Conservation (phyloP, 2,888 invertebrate species). For the Laspeyria flexula region DNA sequence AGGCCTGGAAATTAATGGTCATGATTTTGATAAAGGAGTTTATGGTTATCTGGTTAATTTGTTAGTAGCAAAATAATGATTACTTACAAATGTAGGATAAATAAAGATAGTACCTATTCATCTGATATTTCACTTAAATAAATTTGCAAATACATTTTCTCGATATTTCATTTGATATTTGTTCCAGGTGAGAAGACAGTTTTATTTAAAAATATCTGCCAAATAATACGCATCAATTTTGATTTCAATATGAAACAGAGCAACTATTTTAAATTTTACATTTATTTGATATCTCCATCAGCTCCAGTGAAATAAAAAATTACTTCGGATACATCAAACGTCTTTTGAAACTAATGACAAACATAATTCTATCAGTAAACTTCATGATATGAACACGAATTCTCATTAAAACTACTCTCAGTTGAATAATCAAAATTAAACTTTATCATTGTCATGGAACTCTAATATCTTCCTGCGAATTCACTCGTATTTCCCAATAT, state of each 20-base stretch:
- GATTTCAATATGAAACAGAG: conserved; percentile 21
- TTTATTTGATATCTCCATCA: conserved; percentile 33
- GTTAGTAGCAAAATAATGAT: no score
- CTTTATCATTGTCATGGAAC: conserved; percentile 29
- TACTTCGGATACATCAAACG: conserved; percentile 40
- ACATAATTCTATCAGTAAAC: conserved; percentile 46
- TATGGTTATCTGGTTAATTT: no score
- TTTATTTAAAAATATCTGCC: no score
- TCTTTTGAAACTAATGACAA: conserved; percentile 45
- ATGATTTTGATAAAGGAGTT: not conserved
- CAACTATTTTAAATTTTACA: conserved; percentile 13
- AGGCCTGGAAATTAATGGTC: conserved; percentile 7
- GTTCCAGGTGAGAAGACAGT: no score
- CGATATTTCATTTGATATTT: no score
- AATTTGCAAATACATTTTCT: no score
- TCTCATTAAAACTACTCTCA: conserved; percentile 40
- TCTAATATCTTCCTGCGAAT: conserved; percentile 13
- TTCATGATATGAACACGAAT: conserved; percentile 37
- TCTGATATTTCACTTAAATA: no score
- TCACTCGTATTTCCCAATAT: not conserved
- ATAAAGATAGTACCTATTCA: no score
- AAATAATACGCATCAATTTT: conserved; percentile 1
- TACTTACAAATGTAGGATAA: no score
- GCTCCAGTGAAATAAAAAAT: conserved; percentile 39
- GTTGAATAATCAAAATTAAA: conserved; percentile 33